Evolutionary conservation across 2,888 invertebrate species (phyloP).

Genomic region (Coremacera marginata): DNA sequence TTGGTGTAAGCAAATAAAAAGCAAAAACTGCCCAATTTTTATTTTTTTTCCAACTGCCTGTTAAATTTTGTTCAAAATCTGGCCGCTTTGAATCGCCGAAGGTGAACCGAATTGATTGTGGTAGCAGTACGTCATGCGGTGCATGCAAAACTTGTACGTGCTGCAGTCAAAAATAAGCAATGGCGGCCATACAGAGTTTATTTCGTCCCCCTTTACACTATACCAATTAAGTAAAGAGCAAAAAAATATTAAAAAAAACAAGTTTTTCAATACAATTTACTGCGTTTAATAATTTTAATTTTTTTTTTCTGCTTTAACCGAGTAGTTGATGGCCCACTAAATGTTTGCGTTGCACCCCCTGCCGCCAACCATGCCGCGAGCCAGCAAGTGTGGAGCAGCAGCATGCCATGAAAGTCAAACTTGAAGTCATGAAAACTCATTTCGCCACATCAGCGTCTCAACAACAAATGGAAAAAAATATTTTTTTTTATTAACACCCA

Average conservation of each 20-base stretch:
- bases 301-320: background rate
- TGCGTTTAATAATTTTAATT: background rate
- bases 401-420: background rate
- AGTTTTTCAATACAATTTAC: conserved; percentile 12
- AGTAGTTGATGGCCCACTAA: background rate
- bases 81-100: background rate
- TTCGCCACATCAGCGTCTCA: conserved; percentile 30
- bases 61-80: background rate
- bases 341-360: background rate
- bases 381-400: background rate
- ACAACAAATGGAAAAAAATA: background rate
- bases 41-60: background rate
- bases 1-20: too few species aligned
- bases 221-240: conserved; percentile 11
- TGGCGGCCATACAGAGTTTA: background rate
- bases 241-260: conserved; percentile 20
- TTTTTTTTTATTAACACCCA: background rate
- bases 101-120: background rate
- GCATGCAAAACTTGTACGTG: conserved; percentile 9
- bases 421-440: conserved; percentile 16
- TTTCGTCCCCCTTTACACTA: background rate
- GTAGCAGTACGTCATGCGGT: too few species aligned
- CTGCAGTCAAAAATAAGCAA: conserved; percentile 9
- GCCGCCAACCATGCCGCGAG: background rate
- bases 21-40: too few species aligned